Percentiles rank a stretch among this genome's conserved stretches.
These are phyloP conservation scores for Rhinopithecus roxellana DNA, from an alignment of 2,113 vertebrate species.

Conservation along the genomic window DNA sequence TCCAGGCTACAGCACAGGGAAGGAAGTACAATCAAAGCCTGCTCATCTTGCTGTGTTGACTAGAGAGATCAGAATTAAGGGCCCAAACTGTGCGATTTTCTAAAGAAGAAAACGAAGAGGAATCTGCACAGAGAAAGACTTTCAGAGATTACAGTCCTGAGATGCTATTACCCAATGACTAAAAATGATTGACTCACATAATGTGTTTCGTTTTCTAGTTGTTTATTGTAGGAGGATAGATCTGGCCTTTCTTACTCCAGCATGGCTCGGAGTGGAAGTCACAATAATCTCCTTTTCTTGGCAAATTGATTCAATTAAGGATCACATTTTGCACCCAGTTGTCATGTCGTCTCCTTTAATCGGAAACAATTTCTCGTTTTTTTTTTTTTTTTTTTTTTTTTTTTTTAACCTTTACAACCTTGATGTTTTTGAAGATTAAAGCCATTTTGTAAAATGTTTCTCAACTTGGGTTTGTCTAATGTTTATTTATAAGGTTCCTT, in stretches of 20 bases:
- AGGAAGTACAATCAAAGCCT: background rate
- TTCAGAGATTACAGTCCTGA: background rate
- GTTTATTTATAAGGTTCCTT: background rate
- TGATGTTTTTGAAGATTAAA: background rate
- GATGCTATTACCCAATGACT: background rate
- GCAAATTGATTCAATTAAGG: background rate
- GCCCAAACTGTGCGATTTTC: background rate
- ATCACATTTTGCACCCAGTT: background rate
- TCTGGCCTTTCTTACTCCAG: background rate
- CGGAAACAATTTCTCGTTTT: background rate
- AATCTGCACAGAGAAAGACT: background rate
- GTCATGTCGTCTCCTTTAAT: background rate
- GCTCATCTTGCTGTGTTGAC: background rate
- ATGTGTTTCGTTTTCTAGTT: background rate
- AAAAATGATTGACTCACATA: background rate
- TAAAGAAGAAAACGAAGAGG: background rate
- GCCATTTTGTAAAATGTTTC: background rate
- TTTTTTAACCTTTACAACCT: background rate
- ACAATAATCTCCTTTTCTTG: background rate
- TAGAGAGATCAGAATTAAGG: background rate
- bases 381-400: background rate
- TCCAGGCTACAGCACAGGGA: background rate
- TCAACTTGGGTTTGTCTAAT: background rate
- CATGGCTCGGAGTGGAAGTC: background rate
- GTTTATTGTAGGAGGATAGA: background rate